A percentile compares a stretch with the other conserved stretches of the same genome.
These are phyloP conservation scores for Panurus biarmicus DNA, from an alignment of 2,113 vertebrate species.

Conservation along the genomic window DNA sequence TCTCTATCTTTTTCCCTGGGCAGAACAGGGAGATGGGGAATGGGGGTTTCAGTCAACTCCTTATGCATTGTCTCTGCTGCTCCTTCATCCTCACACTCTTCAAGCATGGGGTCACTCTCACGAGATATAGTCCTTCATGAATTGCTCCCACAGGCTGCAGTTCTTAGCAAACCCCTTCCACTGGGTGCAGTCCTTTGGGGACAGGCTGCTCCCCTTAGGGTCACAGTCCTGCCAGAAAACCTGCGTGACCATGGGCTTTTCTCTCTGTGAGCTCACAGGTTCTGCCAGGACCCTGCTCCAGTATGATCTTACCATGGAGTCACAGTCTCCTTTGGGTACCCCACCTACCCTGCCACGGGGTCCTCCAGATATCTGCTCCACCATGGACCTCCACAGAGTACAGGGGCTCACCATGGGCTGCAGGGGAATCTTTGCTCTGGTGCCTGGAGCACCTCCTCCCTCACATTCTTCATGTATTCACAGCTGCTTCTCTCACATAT, in stretches of 20 bases:
- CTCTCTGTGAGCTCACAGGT: accelerated
- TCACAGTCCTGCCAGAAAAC: neutral
- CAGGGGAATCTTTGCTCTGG: neutral
- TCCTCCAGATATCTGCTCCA: neutral
- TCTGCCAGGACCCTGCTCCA: neutral
- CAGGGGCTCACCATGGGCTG: neutral
- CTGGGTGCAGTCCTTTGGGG: neutral
- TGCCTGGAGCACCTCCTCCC: neutral
- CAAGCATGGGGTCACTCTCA: too few relatives aligned
- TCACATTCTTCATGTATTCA: too few relatives aligned
- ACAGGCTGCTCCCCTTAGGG: neutral
- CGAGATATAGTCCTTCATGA: accelerated
- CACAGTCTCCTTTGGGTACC: neutral
- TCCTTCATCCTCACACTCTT: neutral
- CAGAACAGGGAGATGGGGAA: neutral
- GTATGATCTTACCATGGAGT: accelerated
- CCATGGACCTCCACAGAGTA: accelerated
- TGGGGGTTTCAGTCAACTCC: neutral
- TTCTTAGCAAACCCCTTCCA: neutral
- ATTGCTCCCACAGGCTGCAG: neutral
- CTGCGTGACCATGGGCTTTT: neutral
- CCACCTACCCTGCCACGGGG: neutral
- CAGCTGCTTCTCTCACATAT: neutral
- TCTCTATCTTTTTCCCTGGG: neutral
- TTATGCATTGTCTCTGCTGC: neutral